Evolutionary conservation across 2,797 vertebrate genomes (phyloP), one percentile per base, ranked within the genome.

Genomic region (Cetoscarus ocellatus): DNA sequence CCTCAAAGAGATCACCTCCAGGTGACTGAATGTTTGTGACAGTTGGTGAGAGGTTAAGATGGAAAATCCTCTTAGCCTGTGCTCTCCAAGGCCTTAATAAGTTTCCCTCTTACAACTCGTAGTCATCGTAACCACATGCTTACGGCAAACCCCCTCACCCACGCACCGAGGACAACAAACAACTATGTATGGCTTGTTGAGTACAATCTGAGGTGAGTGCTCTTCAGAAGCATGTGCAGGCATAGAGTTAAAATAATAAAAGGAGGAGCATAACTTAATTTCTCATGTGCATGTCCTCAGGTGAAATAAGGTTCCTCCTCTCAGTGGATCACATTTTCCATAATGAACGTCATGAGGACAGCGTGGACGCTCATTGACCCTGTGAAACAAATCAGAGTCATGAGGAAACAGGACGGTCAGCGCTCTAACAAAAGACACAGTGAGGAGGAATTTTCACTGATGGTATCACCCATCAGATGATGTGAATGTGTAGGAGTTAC

Each of bases 41-140:
- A 91, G 87, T 84, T 80, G 67, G 65, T 53, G 56, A 84, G 70
- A 80, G 48, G 34, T 79, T 84, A 88, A 91, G 87, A 91, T 86
- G 88, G 87, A 91, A 93, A 92, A 93, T 90, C 92, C 86, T 92
- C 90, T 93, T 89, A 88, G 58, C 42, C 10, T 17, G 13, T 55
- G 57, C 40, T 27, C 27, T 51, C 48, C 1, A 44, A 62, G 48
- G 62, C 55, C 66, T 35, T 17, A 34, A 53, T 66, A 49, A 69
- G 34, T 81, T 81, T 71, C 67, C 53, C 47, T 61, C 73, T 82
- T 34, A 62, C 43, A 55, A 48, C 63, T 57, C 34, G 7, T 45
- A 50, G 12, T 14, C 61, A 57, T 61, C 17, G 42, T 49, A 18
- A 73, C 66, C 62, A 77, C 82, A 79, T 67, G 73, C 10, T 19